Base-by-base conservation (phyloP, 1,140 invertebrate genomes). In the Euglossa dilemma region DNA sequence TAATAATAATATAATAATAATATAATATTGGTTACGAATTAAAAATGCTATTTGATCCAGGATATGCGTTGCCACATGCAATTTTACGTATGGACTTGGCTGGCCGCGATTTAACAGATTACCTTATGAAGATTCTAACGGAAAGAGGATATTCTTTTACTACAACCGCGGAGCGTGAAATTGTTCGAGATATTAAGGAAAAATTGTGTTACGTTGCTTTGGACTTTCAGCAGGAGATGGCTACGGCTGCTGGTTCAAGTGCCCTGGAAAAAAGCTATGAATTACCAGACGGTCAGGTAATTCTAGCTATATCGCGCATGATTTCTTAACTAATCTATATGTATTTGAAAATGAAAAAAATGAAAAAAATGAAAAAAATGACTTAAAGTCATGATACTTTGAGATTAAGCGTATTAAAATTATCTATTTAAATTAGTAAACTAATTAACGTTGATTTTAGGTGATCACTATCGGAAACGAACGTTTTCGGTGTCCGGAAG, bases 401-500 rank as follows among this genome's bases (percentile, higher is more conserved):
- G 52, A 54, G 11, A 7, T 20, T 25, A 6, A 25, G 0, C n/a
- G 4, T 20, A 4, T 57, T 18, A 7, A 1, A 16, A 23, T 8
- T 6, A n/a, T 25, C 23, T 45, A 4, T 74, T 74, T 25, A 59
- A 59, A 61, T 59, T 36, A 66, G 14, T 6, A 20, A 57, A 56
- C 0, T 45, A 73, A 74, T 18, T 45, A 45, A 63, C 36, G 72
- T 86, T 45, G 47, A 71, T 83, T 90, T 76, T 91, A 95, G 92
- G 96, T 96, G 52, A 96, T 99, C 94, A 99, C 98, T 91, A 98
- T 99, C 91, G 98, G 98, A 79, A 98, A 98, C 94, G 98, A 98
- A 94, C 96, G 98, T 84, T 98, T 99, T 97, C 97, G 98, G 93
- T 99, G 97, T 87, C 98, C 98, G 50, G 98, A 99, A 94, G 98